These are phyloP conservation scores for Cheilosia vulpina DNA, from an alignment of 2,888 invertebrate species.

Conservation along the genomic window DNA sequence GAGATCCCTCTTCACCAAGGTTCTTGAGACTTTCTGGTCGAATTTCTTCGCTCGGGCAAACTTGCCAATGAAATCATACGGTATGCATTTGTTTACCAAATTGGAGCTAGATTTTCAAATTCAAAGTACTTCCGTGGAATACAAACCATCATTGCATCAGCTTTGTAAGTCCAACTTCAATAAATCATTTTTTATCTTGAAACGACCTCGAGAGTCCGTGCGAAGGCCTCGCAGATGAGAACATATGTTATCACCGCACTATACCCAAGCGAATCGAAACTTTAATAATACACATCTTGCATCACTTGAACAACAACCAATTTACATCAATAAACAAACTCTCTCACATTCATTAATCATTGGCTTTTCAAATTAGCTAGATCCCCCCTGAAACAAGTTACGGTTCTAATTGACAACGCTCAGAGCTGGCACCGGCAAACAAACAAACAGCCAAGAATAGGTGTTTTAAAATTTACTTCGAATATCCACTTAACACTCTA, in stretches of 20 bases:
- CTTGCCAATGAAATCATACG: too few relatives aligned
- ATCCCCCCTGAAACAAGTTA: slow-evolving; percentile 7
- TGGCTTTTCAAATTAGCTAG: slow-evolving; percentile 23
- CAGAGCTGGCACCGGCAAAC: not conserved
- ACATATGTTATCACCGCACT: slow-evolving; percentile 17
- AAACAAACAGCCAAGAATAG: not conserved
- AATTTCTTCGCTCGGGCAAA: too few relatives aligned
- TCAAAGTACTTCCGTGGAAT: too few relatives aligned
- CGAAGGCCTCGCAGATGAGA: not conserved
- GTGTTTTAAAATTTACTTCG: slow-evolving; percentile 15
- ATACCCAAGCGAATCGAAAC: slow-evolving; percentile 29
- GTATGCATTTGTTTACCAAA: too few relatives aligned
- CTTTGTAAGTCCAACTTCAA: not conserved
- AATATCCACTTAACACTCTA: not conserved
- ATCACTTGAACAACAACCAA: slow-evolving; percentile 42
- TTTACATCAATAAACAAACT: slow-evolving; percentile 27
- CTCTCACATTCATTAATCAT: slow-evolving; percentile 58
- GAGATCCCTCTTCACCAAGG: too few relatives aligned
- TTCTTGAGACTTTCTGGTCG: too few relatives aligned
- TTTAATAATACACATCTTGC: slow-evolving; percentile 28
- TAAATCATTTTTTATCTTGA: not conserved
- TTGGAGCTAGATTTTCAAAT: too few relatives aligned
- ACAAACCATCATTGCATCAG: too few relatives aligned
- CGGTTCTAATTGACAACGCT: slow-evolving; percentile 36
- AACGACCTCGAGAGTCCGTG: not conserved